Conservation (phyloP, 2,888 invertebrate species). For the Leucophenga montana region DNA sequence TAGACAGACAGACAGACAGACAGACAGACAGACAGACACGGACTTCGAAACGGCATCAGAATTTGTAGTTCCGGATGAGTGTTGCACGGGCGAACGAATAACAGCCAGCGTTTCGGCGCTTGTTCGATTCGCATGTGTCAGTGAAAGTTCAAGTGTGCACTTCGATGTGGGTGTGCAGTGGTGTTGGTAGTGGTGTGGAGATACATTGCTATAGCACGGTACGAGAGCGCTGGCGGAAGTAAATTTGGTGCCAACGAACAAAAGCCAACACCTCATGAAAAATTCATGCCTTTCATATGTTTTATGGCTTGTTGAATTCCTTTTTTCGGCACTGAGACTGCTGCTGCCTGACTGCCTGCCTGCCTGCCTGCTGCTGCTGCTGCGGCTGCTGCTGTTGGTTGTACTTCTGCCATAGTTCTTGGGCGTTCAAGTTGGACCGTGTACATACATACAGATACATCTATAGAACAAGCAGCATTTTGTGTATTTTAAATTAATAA, state of each 20-base stretch:
- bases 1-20: neutral
- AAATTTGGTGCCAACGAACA: conserved; percentile 57
- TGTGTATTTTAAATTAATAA: conserved; percentile 66
- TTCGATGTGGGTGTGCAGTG: conserved; percentile 21
- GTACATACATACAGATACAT: conserved; percentile 5
- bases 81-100: no score
- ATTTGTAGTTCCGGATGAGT: no score
- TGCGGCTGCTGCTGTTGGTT: neutral
- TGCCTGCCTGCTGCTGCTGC: conserved; percentile 4
- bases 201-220: conserved; percentile 26
- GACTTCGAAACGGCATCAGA: neutral
- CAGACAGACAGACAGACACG: neutral
- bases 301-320: conserved; percentile 70
- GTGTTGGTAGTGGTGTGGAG: no score
- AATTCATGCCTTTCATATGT: conserved; percentile 70
- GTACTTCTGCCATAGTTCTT: conserved; percentile 3
- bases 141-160: conserved; percentile 58
- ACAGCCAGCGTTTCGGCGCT: neutral
- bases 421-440: conserved; percentile 19
- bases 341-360: no score
- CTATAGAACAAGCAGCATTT: neutral
- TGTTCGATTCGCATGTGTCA: conserved; percentile 55
- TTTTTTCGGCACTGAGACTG: conserved; percentile 34
- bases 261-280: conserved; percentile 71
- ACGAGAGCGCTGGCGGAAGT: conserved; percentile 36